Percentiles rank a stretch among this genome's conserved stretches.
Evolutionary conservation across 1,140 invertebrate genomes (phyloP).

Genomic region (Lasaia peninsularis): DNA sequence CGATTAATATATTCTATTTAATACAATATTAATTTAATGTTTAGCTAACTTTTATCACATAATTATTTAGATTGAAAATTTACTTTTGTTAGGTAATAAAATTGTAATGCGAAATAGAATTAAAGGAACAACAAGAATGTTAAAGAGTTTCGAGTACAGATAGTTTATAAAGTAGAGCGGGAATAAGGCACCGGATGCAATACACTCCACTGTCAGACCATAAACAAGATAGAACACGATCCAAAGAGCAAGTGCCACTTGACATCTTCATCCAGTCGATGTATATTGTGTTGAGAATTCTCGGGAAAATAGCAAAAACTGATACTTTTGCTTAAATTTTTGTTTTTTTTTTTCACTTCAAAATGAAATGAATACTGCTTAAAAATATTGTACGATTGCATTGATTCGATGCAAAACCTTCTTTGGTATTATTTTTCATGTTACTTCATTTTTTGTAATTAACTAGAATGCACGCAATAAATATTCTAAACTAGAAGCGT

Average conservation of each 20-base stretch:
- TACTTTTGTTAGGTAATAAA: no score
- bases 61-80: not conserved
- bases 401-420: no score
- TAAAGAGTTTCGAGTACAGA: not conserved
- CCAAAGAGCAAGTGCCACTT: not conserved
- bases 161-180: not conserved
- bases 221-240: conserved; percentile 10
- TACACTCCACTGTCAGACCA: conserved; percentile 6
- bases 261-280: conserved; percentile 3
- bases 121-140: not conserved
- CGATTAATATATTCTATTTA: no score
- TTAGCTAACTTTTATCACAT: not conserved
- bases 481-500: no score
- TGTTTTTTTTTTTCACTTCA: not conserved
- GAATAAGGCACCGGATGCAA: conserved; percentile 4
- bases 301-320: conserved; percentile 1
- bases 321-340: conserved; percentile 1
- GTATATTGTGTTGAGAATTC: not conserved
- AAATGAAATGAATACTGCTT: no score
- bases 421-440: no score
- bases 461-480: no score
- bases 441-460: no score
- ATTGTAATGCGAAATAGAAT: no score
- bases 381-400: no score
- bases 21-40: no score